Evolutionary conservation across 2,797 vertebrate species (phyloP).

Genomic region (Cirrhinus mrigala): DNA sequence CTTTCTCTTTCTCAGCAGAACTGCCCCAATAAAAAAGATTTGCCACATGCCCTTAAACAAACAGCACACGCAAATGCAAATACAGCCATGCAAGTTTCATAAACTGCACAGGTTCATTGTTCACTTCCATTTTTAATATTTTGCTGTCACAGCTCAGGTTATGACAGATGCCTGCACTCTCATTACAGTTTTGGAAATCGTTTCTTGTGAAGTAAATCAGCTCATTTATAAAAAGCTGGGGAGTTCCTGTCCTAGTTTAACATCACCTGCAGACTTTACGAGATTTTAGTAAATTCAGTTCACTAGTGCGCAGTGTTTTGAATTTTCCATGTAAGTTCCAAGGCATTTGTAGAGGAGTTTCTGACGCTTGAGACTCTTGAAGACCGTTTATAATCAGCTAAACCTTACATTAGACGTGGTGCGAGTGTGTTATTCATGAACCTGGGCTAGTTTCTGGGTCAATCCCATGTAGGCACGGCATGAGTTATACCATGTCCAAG

Average conservation of each 20-base stretch:
- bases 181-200: slow-evolving; percentile 7
- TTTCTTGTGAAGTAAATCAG: slow-evolving; percentile 11
- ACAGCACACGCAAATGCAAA: slow-evolving; percentile 14
- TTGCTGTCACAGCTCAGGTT: not conserved
- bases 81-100: slow-evolving; percentile 21
- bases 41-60: not conserved
- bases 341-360: not conserved
- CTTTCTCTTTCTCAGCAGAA: slow-evolving; percentile 1
- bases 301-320: not conserved
- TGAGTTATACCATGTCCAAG: not conserved
- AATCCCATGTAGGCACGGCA: not conserved
- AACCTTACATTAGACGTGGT: not conserved
- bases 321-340: not conserved
- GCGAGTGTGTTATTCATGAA: not conserved
- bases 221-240: not conserved
- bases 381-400: not conserved
- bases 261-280: slow-evolving; percentile 27
- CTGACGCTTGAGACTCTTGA: not conserved
- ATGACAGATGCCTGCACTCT: not conserved
- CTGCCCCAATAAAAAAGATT: slow-evolving; percentile 17
- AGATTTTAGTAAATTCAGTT: not conserved
- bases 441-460: not conserved
- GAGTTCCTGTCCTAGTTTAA: slow-evolving; percentile 44
- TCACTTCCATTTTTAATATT: slow-evolving; percentile 2
- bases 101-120: slow-evolving; percentile 1